phyloP scores from a whole-genome alignment of 2,888 invertebrate species.

The Cremastinae sp. region DNA sequence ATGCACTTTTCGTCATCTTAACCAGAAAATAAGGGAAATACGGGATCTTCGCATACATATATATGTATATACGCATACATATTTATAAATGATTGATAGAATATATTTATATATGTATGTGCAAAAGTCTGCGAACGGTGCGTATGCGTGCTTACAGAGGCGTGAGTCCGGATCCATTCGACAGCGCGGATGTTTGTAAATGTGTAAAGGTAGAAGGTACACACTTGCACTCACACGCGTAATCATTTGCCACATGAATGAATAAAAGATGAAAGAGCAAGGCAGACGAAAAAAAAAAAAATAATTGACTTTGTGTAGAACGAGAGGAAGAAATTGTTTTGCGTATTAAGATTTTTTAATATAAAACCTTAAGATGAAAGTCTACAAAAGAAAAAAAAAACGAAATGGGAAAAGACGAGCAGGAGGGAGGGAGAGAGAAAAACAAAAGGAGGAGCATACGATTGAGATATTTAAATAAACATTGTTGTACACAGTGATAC shows the following conservation, averaged over 20 bases:
- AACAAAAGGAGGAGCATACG: slow-evolving; percentile 69
- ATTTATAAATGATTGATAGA: slow-evolving; percentile 22
- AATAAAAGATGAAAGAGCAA: slow-evolving; percentile 36
- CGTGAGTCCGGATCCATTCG: slow-evolving; percentile 64
- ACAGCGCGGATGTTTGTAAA: slow-evolving; percentile 66
- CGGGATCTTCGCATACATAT: slow-evolving; percentile 48
- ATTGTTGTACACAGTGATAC: slow-evolving; percentile 81
- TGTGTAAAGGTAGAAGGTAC: slow-evolving; percentile 61
- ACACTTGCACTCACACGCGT: slow-evolving; percentile 67
- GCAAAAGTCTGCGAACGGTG: slow-evolving; percentile 42
- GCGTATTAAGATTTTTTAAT: slow-evolving; percentile 78
- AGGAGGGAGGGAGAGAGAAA: slow-evolving; percentile 41
- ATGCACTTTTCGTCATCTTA: no score
- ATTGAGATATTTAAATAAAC: slow-evolving; percentile 80
- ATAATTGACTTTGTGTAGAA: slow-evolving; percentile 75
- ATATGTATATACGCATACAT: slow-evolving; percentile 30
- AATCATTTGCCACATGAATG: slow-evolving; percentile 73
- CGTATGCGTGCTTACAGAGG: slow-evolving; percentile 64
- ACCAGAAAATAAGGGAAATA: slow-evolving; percentile 12
- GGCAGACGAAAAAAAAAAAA: slow-evolving; percentile 53
- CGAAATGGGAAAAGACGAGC: slow-evolving; percentile 25
- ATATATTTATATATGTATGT: slow-evolving; percentile 43
- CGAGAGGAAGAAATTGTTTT: slow-evolving; percentile 72
- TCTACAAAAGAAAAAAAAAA: slow-evolving; percentile 71
- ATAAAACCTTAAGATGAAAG: slow-evolving; percentile 75